Percentiles rank a stretch among this genome's conserved stretches.
Evolutionary conservation across 1,140 invertebrate genomes (phyloP).

Genomic region (Lethocerus indicus): DNA sequence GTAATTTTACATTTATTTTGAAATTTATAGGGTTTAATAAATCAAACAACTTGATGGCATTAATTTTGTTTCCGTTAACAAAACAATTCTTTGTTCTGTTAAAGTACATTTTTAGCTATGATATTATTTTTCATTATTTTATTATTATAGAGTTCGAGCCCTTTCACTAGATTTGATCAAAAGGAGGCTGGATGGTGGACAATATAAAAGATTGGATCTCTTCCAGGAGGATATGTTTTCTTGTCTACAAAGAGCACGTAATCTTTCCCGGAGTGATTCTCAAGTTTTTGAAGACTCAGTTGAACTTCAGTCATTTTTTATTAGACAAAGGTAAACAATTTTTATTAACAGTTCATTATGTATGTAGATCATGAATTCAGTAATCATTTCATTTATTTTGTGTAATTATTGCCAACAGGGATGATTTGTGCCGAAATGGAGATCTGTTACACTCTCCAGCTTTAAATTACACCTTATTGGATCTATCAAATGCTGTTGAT

Average conservation of each 20-base stretch:
- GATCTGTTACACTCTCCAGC: conserved; percentile 75
- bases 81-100: too few species aligned
- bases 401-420: conserved; percentile 23
- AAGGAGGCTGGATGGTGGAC: conserved; percentile 62
- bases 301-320: conserved; percentile 84
- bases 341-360: background rate
- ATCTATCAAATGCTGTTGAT: conserved; percentile 40
- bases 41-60: too few species aligned
- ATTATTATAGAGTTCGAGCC: conserved; percentile 42
- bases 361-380: background rate
- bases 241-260: conserved; percentile 77
- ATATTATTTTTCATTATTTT: too few species aligned
- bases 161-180: conserved; percentile 75
- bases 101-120: too few species aligned
- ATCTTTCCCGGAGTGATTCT: conserved; percentile 75
- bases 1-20: too few species aligned
- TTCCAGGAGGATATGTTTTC: conserved; percentile 96
- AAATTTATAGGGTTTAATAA: too few species aligned
- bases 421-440: conserved; percentile 53
- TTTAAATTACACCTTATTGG: conserved; percentile 54
- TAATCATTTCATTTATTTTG: background rate
- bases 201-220: conserved; percentile 80
- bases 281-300: conserved; percentile 90
- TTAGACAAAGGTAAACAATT: conserved; percentile 36
- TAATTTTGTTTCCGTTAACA: too few species aligned